Base-by-base conservation (phyloP, 2,888 invertebrate genomes). In the Odontocerum albicorne region DNA sequence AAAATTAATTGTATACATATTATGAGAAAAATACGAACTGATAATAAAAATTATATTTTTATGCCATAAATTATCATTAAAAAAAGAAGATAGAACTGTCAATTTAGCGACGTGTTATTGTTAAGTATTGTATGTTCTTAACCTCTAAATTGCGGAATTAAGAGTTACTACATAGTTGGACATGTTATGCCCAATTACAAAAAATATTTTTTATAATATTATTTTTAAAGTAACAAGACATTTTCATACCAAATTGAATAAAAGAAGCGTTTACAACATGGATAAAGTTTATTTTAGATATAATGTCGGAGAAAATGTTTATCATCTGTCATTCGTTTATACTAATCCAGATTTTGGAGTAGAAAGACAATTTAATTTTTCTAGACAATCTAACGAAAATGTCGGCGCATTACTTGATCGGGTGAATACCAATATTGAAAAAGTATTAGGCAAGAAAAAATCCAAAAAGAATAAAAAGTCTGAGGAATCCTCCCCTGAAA, bases 311-410 rank as follows among this genome's bases (percentile, higher is more conserved):
- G 72, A 70, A 1, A 72, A 77, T 27, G 73, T 75, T 8, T 79
- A 85, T 62, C 72, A 82, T 59, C 73, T 86, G 19, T 75, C 75
- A 2, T 83, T 87, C 63, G 75, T 77, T 16, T 82, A 79, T 62
- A 66, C 66, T 1, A 74, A 81, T 64, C 61, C 70, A 2, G 65
- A 68, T 0, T 63, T 75, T 3, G 74, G 73, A 2, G 65, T 86
- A 2, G 75, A 84, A 55, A 75, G 87, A 55, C 82, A 85, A 60
- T 91, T 90, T 64, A 90, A 90, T 72, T 85, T 92, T 62, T 79
- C 79, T 53, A 76, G 91, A 58, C 80, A 78, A 45, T 68, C 82
- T 3, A 66, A 75, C 13, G 91, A 91, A 72, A 77, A 71, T 32
- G 71, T 90, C 8, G 73, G 79, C 22, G 71, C 68, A 42, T 82